These are phyloP conservation scores for Rutpela maculata DNA, from an alignment of 2,888 invertebrate genomes.

Conservation along the genomic window DNA sequence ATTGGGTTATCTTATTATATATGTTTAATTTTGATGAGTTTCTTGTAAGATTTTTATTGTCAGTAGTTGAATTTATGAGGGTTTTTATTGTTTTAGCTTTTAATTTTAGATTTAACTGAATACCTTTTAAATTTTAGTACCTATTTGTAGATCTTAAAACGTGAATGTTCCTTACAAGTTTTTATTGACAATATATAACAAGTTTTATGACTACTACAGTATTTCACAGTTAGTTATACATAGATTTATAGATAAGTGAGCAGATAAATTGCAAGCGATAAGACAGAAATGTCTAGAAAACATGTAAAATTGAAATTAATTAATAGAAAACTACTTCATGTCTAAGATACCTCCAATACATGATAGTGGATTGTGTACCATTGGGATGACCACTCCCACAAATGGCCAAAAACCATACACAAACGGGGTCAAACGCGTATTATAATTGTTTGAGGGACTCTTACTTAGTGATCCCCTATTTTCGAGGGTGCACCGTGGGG, in stretches of 20 bases:
- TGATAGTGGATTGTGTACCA: no score
- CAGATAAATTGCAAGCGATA: neutral
- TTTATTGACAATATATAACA: constrained; percentile 17
- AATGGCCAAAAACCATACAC: no score
- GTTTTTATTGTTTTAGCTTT: constrained; percentile 44
- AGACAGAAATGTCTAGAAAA: neutral
- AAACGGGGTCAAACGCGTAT: no score
- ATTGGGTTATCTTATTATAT: constrained; percentile 37
- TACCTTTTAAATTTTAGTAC: constrained; percentile 35
- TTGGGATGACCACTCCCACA: no score
- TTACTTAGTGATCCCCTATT: no score
- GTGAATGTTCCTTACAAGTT: constrained; percentile 16
- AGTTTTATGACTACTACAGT: constrained; percentile 14
- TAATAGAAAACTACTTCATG: no score
- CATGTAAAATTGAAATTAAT: no score
- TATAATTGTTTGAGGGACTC: no score
- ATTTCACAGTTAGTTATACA: constrained; percentile 5
- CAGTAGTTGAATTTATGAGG: constrained; percentile 40
- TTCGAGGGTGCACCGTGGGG: no score
- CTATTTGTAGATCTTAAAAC: constrained; percentile 11
- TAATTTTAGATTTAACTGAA: constrained; percentile 16
- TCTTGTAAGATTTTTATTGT: constrained; percentile 39
- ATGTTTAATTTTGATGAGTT: constrained; percentile 38
- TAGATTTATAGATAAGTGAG: constrained; percentile 1
- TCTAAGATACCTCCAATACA: no score